Base-by-base conservation (phyloP, 2,113 vertebrate genomes). In the Ceyx melanurus region DNA sequence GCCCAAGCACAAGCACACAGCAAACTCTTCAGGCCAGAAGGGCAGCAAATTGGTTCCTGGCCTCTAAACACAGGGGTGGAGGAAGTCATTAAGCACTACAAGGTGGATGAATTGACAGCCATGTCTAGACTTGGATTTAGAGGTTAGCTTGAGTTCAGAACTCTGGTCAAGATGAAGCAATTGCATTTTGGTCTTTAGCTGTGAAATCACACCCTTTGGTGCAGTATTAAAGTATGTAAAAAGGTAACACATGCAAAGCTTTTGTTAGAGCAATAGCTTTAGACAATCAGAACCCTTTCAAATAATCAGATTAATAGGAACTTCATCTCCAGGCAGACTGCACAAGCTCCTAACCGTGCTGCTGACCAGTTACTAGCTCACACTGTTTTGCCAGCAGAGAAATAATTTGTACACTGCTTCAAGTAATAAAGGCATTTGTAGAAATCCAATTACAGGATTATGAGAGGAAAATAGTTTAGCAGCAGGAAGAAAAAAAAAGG, bases 371-470 rank as follows among this genome's bases (percentile, higher is more conserved):
- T 78, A 89, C 89, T 91, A 75, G 86, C 94, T 92, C 91, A 80
- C 84, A 43, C 58, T 71, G 82, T 93, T 94, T 91, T 87, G 84
- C 92, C 89, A 92, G 77, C 71, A 85, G 58, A 82, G 78, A 87
- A 96, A 90, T 71, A 94, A 93, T 93, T 2, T 56, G 70, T 94
- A 89, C 2, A 2, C 11, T 54, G 46, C 67, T 91, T 94, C 71
- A 90, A 94, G 73, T 37, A 90, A 92, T 35, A 89, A 85, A 70
- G 51, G 74, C 54, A 89, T 87, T 82, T 82, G 46, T 35, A 93
- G 67, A 91, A 95, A 96, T 94, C 94, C 87, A 86, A 60, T 96
- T 91, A 96, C 37, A 73, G 86, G 92, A 94, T 96, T 95, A 95
- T 6, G 29, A 86, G 71, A 90, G 92, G 91, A 92, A 94, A 95